These are phyloP conservation scores for Pristionchus maxplancki DNA, from an alignment of 2,888 invertebrate species.

Conservation along the genomic window DNA sequence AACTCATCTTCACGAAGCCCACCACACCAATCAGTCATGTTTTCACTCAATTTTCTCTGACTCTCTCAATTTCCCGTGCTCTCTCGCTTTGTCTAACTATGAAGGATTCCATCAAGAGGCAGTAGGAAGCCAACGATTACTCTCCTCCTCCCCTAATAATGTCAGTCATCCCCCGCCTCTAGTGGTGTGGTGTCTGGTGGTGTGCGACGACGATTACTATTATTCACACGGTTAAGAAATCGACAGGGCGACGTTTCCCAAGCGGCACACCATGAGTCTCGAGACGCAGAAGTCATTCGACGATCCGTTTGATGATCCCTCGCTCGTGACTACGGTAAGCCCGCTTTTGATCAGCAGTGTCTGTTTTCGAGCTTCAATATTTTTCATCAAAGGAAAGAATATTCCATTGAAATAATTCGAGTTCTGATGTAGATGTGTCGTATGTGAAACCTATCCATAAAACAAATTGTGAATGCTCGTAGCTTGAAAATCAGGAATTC, in stretches of 20 bases:
- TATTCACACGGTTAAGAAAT: neutral
- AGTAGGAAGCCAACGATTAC: neutral
- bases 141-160: neutral
- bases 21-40: neutral
- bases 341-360: neutral
- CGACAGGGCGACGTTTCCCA: conserved; percentile 22
- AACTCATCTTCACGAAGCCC: neutral
- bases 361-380: neutral
- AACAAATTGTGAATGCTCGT: no score
- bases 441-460: neutral
- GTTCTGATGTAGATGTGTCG: neutral
- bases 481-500: no score
- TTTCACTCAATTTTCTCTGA: neutral
- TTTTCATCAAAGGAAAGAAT: no score
- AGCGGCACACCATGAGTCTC: conserved; percentile 7
- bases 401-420: neutral
- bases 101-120: neutral
- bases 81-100: neutral
- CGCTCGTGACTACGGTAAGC: conserved; percentile 56
- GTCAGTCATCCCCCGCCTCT: neutral
- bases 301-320: conserved; percentile 61
- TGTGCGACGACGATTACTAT: neutral
- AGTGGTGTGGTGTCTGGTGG: neutral
- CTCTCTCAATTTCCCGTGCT: neutral
- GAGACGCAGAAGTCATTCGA: conserved; percentile 51